Conservation (phyloP, 2,888 invertebrate species). For the Mantis religiosa region DNA sequence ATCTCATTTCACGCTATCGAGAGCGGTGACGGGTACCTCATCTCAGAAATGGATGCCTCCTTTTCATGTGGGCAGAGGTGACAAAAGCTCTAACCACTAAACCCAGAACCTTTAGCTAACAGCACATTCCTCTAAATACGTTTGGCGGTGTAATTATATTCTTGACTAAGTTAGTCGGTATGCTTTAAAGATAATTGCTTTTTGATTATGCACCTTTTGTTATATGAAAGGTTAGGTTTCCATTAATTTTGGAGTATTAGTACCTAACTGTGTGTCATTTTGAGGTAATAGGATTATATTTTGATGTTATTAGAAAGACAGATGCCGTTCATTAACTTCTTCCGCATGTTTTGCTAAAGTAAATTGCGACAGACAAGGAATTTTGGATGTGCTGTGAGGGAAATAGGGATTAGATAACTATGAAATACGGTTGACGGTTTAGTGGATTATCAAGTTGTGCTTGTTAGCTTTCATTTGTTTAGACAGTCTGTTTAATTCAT, state of each 20-base stretch:
- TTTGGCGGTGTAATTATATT: background rate
- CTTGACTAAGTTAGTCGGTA: background rate
- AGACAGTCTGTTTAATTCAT: no score
- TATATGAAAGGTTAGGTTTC: background rate
- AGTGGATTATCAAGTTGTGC: no score
- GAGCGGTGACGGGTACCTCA: background rate
- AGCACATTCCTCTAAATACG: background rate
- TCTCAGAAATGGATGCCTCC: background rate
- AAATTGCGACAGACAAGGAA: no score
- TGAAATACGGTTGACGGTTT: no score
- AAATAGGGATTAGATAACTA: no score
- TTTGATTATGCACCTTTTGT: background rate
- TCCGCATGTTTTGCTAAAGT: no score
- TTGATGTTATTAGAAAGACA: background rate
- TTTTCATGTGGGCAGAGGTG: background rate
- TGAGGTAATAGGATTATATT: background rate
- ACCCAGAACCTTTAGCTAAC: background rate
- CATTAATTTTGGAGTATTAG: background rate
- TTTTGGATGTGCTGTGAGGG: no score
- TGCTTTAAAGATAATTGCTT: background rate
- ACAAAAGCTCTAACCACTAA: background rate
- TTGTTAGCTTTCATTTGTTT: no score
- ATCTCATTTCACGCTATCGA: background rate
- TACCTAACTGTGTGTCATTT: background rate
- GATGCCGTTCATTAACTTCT: no score